Percentiles rank a stretch among this genome's conserved stretches.
These are phyloP conservation scores for Fragum whitleyi DNA, from an alignment of 2,888 invertebrate species.

Conservation along the genomic window DNA sequence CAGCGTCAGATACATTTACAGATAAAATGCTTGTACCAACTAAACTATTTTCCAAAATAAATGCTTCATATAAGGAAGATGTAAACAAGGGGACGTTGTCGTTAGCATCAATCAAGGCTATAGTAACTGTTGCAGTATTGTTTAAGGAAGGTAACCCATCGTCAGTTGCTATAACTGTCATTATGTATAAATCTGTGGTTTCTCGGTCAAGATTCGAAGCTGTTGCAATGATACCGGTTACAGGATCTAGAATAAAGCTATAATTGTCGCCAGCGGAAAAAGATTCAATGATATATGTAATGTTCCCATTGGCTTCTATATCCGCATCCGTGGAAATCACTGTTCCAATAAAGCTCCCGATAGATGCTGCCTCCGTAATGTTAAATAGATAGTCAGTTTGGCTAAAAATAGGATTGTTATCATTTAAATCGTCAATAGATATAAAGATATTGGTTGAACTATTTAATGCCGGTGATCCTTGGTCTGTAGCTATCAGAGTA, in stretches of 20 bases:
- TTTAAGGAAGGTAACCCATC: slow-evolving; percentile 67
- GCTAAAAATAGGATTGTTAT: slow-evolving; percentile 74
- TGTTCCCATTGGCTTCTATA: slow-evolving; percentile 67
- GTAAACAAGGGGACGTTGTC: slow-evolving; percentile 78
- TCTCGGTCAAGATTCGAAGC: slow-evolving; percentile 70
- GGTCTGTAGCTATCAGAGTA: slow-evolving; percentile 93
- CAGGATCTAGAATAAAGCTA: slow-evolving; percentile 64
- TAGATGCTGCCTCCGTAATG: slow-evolving; percentile 72
- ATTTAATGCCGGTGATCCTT: slow-evolving; percentile 93
- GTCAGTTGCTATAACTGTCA: slow-evolving; percentile 72
- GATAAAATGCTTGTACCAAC: slow-evolving; percentile 68
- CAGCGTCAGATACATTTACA: slow-evolving; percentile 71
- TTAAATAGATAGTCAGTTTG: slow-evolving; percentile 64
- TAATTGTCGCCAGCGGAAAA: slow-evolving; percentile 60
- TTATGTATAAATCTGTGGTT: slow-evolving; percentile 59
- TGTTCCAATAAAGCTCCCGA: slow-evolving; percentile 63
- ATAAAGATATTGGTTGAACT: slow-evolving; percentile 89
- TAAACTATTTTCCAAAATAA: slow-evolving; percentile 69
- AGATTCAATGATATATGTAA: slow-evolving; percentile 63
- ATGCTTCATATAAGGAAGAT: slow-evolving; percentile 58
- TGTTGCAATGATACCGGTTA: slow-evolving; percentile 66
- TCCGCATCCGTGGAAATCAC: slow-evolving; percentile 75
- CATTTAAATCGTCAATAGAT: slow-evolving; percentile 73
- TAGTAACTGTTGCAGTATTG: slow-evolving; percentile 67
- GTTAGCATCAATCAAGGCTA: slow-evolving; percentile 76